Conservation (phyloP, 2,113 vertebrate genomes). For the Eurystomus gularis region DNA sequence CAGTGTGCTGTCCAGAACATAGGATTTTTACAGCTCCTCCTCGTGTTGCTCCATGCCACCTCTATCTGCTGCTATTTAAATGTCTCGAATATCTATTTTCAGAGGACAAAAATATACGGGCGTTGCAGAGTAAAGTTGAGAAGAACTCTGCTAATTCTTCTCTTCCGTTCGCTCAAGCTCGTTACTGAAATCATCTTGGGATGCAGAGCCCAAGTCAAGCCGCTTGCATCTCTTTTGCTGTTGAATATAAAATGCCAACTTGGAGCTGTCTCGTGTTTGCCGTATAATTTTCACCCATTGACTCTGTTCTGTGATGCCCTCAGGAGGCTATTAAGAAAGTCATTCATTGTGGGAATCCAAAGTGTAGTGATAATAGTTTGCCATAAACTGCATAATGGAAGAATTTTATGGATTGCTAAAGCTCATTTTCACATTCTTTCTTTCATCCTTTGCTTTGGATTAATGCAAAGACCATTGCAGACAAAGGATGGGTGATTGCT, state of each 20-base stretch:
- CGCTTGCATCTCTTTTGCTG: slow-evolving; percentile 17
- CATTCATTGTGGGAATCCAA: slow-evolving; percentile 8
- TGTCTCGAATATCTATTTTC: neutral
- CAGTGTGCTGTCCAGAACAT: neutral
- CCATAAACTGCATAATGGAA: neutral
- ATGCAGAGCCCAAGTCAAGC: slow-evolving; percentile 2
- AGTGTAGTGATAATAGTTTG: neutral
- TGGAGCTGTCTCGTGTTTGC: slow-evolving; percentile 7
- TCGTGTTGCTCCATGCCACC: slow-evolving; percentile 12
- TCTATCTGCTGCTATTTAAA: slow-evolving; percentile 22
- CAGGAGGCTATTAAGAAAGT: slow-evolving; percentile 20
- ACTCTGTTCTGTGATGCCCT: slow-evolving; percentile 22
- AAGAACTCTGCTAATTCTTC: slow-evolving; percentile 19
- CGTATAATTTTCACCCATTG: neutral
- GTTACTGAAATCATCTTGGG: neutral
- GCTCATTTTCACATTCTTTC: neutral
- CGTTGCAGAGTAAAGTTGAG: neutral
- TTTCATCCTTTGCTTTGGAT: neutral
- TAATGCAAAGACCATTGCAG: neutral
- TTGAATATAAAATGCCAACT: slow-evolving; percentile 14
- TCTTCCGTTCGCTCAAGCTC: neutral
- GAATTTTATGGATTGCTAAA: slow-evolving; percentile 5
- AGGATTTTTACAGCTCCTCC: neutral
- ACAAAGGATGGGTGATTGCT: neutral
- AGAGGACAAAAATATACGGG: neutral